Base-by-base conservation (phyloP, 2,888 invertebrate genomes). In the Macaria liturata region DNA sequence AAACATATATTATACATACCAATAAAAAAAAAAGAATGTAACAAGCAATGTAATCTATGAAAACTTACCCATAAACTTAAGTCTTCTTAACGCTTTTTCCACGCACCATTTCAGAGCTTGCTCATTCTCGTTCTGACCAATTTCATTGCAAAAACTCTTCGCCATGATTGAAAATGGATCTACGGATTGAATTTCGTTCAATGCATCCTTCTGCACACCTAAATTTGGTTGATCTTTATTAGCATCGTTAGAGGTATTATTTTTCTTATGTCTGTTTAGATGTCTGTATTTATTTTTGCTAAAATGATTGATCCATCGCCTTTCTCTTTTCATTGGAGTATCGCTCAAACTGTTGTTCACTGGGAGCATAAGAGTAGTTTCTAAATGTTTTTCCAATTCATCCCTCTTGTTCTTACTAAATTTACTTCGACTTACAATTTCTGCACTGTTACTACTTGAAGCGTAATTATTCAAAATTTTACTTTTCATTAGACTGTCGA, bases 81-180 rank as follows among this genome's bases (percentile, higher is more conserved):
- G 63, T 61, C 78, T 78, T 57, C 91, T 78, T 20, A 91, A 63
- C 0, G 88, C 77, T 44, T 91, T 91, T 44, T 90, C 89, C 1
- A 90, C 65, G 49, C 91, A 91, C 88, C 88, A 88, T 32, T 75
- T 76, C 7, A 89, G 61, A 34, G 71, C 69, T 59, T 86, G 84
- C 0, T 69, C 58, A 43, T 78, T 80, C 0, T n/a, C 34, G 64
- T 85, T 83, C 57, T 86, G 83, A 9, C 80, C 80, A 48, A 91
- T 84, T 65, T 85, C 83, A 45, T 76, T 85, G 57, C 91, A 91
- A 61, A 90, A 91, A 61, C 65, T 84, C 3, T 66, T 74, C 0
- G 91, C 88, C 89, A 90, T 90, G 3, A 57, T 60, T 2, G 72
- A 39, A 58, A 84, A 90, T 0, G 89, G 86, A 6, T 46, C 67